These are phyloP conservation scores for Megastigmus dorsalis DNA, from an alignment of 2,888 invertebrate species.

Conservation along the genomic window DNA sequence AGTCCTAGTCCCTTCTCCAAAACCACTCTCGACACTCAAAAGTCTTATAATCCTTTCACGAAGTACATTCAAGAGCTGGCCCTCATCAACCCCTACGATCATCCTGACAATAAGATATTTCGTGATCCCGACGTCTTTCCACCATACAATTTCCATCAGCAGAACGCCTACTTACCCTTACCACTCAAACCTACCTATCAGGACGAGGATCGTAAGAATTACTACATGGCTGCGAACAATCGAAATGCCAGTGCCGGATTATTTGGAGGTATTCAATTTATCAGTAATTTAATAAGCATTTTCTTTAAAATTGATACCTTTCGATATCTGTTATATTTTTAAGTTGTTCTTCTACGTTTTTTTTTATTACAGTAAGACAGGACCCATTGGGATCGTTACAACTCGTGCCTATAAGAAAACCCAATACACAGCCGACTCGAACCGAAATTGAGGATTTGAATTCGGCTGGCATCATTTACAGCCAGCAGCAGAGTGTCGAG, in stretches of 20 bases:
- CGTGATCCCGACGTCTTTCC: slow-evolving; percentile 51
- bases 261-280: too few species aligned
- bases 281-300: too few species aligned
- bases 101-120: slow-evolving; percentile 54
- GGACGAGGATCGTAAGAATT: slow-evolving; percentile 20
- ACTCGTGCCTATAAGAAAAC: slow-evolving; percentile 5
- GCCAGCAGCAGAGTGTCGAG: background rate
- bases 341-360: too few species aligned
- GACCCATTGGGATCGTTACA: slow-evolving; percentile 28
- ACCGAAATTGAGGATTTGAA: slow-evolving; percentile 48
- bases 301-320: too few species aligned
- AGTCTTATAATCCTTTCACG: slow-evolving; percentile 45
- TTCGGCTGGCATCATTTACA: slow-evolving; percentile 11
- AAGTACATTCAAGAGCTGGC: slow-evolving; percentile 52
- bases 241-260: background rate
- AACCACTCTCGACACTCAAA: slow-evolving; percentile 37
- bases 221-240: slow-evolving; percentile 11
- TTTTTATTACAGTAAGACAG: slow-evolving; percentile 4
- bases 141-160: slow-evolving; percentile 40
- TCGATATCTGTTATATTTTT: too few species aligned
- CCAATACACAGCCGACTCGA: too few species aligned
- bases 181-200: slow-evolving; percentile 31
- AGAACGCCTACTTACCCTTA: slow-evolving; percentile 55
- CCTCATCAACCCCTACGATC: slow-evolving; percentile 48
- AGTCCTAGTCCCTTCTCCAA: slow-evolving; percentile 40